Evolutionary conservation across 1,140 invertebrate genomes (phyloP).

Genomic region (Aporrectodea caliginosa): DNA sequence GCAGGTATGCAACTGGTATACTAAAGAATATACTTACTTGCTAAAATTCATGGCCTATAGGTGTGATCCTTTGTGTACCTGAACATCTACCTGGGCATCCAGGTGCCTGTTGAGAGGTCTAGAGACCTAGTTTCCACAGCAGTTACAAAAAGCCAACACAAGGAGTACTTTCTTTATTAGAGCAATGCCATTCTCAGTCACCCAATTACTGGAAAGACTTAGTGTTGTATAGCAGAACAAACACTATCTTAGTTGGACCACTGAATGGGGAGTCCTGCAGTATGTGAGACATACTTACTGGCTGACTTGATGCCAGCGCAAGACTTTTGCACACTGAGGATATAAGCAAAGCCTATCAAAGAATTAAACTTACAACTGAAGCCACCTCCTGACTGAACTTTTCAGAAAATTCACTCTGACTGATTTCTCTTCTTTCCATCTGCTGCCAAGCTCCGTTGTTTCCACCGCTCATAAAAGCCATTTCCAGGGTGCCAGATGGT

Average conservation of each 20-base stretch:
- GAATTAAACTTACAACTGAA: too few relatives aligned
- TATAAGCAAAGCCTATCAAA: not conserved
- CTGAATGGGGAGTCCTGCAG: not conserved
- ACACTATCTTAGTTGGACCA: not conserved
- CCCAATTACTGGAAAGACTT: not conserved
- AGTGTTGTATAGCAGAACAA: not conserved
- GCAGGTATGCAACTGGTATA: too few relatives aligned
- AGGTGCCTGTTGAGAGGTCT: too few relatives aligned
- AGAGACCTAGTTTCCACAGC: too few relatives aligned
- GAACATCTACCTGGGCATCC: too few relatives aligned
- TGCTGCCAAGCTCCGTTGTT: constrained; percentile 43
- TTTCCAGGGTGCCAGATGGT: constrained; percentile 38
- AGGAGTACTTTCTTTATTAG: too few relatives aligned
- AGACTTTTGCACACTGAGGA: not conserved
- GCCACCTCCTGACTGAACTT: constrained; percentile 43
- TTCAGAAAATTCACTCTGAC: constrained; percentile 42
- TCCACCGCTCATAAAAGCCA: constrained; percentile 41
- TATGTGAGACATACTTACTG: not conserved
- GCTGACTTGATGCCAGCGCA: not conserved
- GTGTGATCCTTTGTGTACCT: too few relatives aligned
- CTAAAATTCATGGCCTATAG: too few relatives aligned
- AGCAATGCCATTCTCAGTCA: too few relatives aligned
- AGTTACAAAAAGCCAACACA: too few relatives aligned
- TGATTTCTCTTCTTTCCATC: constrained; percentile 49
- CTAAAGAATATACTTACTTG: too few relatives aligned